phyloP scores from a whole-genome alignment of 2,113 vertebrate genomes.

The Oxyruncus cristatus region DNA sequence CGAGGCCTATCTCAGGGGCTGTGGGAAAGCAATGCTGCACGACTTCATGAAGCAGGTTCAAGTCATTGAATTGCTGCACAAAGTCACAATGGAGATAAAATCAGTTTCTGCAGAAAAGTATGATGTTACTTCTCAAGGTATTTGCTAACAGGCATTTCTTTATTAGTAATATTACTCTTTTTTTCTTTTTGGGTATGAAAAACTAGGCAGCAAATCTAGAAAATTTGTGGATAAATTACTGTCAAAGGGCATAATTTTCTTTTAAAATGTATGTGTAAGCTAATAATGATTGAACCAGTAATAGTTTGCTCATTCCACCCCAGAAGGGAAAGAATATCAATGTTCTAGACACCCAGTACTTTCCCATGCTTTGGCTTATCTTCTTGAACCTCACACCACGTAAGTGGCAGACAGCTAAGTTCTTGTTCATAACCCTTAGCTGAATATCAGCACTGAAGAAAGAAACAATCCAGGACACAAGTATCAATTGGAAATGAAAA shows the following conservation, averaged over 20 bases:
- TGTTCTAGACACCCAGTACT: neutral
- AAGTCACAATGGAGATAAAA: conserved; percentile 93
- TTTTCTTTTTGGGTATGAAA: neutral
- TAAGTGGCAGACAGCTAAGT: neutral
- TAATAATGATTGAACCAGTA: neutral
- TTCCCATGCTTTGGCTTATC: neutral
- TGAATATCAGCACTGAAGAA: neutral
- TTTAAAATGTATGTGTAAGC: neutral
- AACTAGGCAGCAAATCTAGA: neutral
- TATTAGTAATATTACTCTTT: neutral
- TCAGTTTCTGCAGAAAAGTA: conserved; percentile 92
- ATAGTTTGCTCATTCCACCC: neutral
- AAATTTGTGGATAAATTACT: neutral
- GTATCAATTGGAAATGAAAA: neutral
- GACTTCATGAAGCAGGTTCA: conserved; percentile 94
- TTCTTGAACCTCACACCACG: neutral
- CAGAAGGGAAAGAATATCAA: neutral
- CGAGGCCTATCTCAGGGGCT: conserved; percentile 93
- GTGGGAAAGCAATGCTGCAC: conserved; percentile 89
- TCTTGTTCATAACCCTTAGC: neutral
- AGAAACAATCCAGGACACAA: neutral
- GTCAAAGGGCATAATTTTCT: neutral
- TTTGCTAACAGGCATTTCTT: neutral
- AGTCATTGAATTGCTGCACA: conserved; percentile 90
- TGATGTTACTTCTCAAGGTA: conserved; percentile 94